Conservation (phyloP, 2,113 vertebrate species). For the Capra hircus region DNA sequence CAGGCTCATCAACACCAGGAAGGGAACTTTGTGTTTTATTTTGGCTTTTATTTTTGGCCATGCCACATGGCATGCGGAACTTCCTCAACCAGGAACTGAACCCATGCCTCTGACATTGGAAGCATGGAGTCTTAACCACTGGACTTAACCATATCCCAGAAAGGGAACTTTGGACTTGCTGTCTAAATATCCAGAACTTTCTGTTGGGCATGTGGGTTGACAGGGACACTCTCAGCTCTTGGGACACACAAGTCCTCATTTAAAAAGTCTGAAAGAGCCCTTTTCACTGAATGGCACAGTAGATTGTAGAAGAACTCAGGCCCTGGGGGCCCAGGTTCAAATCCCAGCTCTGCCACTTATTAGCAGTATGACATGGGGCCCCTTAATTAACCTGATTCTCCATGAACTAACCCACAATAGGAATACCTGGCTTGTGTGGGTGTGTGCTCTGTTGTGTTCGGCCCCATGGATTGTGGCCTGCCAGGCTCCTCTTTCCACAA, state of each 20-base stretch:
- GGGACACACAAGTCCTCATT: neutral
- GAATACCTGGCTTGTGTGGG: neutral
- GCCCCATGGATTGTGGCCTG: neutral
- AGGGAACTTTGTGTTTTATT: neutral
- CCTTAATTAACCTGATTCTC: neutral
- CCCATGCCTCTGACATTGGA: neutral
- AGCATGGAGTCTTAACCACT: neutral
- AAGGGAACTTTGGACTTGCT: neutral
- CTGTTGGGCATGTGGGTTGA: neutral
- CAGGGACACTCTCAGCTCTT: neutral
- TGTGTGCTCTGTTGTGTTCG: neutral
- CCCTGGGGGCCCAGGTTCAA: neutral
- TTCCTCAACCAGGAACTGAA: neutral
- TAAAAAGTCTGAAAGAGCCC: neutral
- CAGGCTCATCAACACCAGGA: neutral
- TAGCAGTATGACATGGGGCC: fast-evolving
- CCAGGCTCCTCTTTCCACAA: neutral
- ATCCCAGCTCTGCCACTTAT: neutral
- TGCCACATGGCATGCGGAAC: neutral
- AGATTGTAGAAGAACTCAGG: neutral
- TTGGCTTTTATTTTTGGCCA: neutral
- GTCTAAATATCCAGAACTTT: neutral
- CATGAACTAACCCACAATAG: neutral
- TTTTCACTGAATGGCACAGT: neutral
- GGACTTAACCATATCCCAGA: neutral